Conservation (phyloP, 2,797 vertebrate genomes). For the Ctenosaura bakeri region DNA sequence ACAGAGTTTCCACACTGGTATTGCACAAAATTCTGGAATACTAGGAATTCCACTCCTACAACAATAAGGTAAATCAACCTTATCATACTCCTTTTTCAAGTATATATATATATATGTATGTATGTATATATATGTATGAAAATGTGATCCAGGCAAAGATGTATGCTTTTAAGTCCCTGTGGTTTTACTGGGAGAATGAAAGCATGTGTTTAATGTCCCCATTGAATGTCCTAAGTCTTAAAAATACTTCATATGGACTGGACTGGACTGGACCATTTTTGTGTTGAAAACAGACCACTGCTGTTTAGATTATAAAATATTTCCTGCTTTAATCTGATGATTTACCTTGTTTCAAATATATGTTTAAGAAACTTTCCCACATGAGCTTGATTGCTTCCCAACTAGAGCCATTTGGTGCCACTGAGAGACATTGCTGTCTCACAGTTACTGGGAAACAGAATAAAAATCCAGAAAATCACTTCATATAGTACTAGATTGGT, state of each 20-base stretch:
- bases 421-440: too few species aligned
- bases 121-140: not conserved
- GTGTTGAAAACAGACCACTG: not conserved
- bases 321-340: not conserved
- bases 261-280: not conserved
- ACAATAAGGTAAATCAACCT: not conserved
- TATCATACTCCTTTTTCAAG: constrained; percentile 21
- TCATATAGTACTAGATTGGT: not conserved
- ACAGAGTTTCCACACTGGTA: constrained; percentile 2
- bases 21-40: not conserved
- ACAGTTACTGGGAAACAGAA: not conserved
- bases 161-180: not conserved
- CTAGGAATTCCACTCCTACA: not conserved
- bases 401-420: not conserved
- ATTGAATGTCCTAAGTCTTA: not conserved
- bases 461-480: not conserved
- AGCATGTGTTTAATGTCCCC: not conserved
- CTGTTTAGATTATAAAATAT: not conserved
- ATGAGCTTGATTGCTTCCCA: not conserved
- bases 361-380: not conserved
- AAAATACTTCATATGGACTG: not conserved
- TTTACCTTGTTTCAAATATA: not conserved
- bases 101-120: not conserved
- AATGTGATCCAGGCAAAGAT: not conserved
- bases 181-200: not conserved